Evolutionary conservation across 2,888 invertebrate species (phyloP), one percentile per base, ranked within the genome.

Genomic region (Andrena bicolor): DNA sequence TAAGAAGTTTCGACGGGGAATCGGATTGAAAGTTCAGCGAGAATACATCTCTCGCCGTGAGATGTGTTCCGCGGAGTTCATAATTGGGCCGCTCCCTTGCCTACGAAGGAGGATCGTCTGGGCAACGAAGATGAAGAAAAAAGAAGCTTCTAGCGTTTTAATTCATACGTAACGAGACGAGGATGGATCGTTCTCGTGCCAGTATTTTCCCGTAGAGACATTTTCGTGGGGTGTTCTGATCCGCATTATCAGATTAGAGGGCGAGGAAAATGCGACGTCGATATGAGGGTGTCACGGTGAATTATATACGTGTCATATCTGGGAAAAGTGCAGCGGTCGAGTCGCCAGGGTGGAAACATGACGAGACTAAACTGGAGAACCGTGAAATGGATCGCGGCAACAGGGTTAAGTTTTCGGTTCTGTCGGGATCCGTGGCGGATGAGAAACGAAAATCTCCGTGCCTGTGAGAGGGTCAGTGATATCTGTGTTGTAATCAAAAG

Each of bases 401-500:
- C 82, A 79, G 87, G 87, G 89, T 88, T 81, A 88, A 88, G 84
- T 86, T 84, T 76, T 73, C 70, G 75, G 73, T 48, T 75, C 79
- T 82, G 76, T 82, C 72, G 78, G 69, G 73, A 87, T 80, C 65
- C 71, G 63, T 64, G 72, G 53, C 20, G 63, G 77, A 58, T 53
- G 58, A 60, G 69, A 71, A 64, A 65, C 58, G 65, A 51, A 30
- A 26, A 41, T 56, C 28, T 7, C 49, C 2, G 20, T 32, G 4
- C 8, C 16, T 41, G 0, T 1, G 5, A n/a, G 6, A 3, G 26
- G 32, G 35, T 23, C 23, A 32, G 26, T 23, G 35, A 53, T 23
- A 51, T 51, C 51, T 35, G n/a, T 26, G 0, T 23, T 23, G n/a
- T 68, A 20, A 68, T 68, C 35, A 16, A 56, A 68, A 10, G 13